A percentile compares a stretch with the other conserved stretches of the same genome.
Evolutionary conservation across 2,113 vertebrate genomes (phyloP).

Genomic region (Charina bottae): DNA sequence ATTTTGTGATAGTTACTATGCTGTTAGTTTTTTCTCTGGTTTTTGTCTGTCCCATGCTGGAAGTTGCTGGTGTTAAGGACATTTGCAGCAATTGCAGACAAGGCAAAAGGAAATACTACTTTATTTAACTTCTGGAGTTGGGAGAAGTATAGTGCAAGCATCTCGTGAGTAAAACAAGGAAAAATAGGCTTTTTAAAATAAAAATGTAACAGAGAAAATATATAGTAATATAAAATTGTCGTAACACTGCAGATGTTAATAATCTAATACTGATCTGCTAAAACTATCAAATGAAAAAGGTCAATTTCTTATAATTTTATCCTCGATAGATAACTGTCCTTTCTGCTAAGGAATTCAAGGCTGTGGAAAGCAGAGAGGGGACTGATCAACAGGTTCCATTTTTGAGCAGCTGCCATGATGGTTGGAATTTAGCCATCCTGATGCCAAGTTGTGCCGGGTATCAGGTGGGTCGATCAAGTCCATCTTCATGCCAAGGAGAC

Average conservation of each 20-base stretch:
- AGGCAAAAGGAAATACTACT: not conserved
- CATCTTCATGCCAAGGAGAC: not conserved
- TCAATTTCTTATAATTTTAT: not conserved
- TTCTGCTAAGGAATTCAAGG: not conserved
- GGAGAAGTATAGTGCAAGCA: not conserved
- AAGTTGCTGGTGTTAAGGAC: not conserved
- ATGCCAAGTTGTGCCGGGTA: not conserved
- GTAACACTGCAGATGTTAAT: not conserved
- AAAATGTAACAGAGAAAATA: not conserved
- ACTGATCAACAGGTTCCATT: not conserved
- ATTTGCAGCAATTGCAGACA: not conserved
- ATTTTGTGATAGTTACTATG: not conserved
- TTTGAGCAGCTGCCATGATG: not conserved
- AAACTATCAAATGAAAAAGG: not conserved
- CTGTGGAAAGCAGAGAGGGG: not conserved
- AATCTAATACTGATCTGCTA: not conserved
- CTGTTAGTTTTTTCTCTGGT: not conserved
- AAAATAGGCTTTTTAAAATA: not conserved
- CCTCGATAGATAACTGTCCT: not conserved
- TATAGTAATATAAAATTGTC: not conserved
- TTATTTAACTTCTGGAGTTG: not conserved
- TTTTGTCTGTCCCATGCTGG: not conserved
- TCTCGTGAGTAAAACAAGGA: not conserved
- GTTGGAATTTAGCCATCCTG: not conserved
- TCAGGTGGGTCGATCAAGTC: not conserved